Percentiles rank a stretch among this genome's conserved stretches.
These are phyloP conservation scores for Timema podura DNA, from an alignment of 2,888 invertebrate genomes.

Conservation along the genomic window DNA sequence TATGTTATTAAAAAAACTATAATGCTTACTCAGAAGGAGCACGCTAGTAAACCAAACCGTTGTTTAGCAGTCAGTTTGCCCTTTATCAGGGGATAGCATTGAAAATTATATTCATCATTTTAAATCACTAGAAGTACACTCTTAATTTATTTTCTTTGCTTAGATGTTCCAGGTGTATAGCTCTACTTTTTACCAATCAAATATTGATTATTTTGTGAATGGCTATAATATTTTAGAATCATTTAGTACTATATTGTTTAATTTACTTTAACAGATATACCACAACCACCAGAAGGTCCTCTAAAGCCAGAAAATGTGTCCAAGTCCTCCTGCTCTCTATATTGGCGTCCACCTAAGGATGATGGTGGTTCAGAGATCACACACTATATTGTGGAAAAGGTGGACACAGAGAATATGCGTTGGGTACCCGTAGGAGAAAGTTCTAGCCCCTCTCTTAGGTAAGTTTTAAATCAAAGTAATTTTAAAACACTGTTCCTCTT, in stretches of 20 bases:
- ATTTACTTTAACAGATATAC: conserved; percentile 56
- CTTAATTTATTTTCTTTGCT: too few species aligned
- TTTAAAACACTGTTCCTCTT: too few species aligned
- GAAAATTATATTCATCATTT: too few species aligned
- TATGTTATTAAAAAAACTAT: too few species aligned
- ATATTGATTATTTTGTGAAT: conserved; percentile 24
- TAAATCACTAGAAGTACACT: too few species aligned
- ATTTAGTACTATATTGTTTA: too few species aligned
- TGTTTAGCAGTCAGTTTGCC: too few species aligned
- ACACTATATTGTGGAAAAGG: conserved; percentile 92
- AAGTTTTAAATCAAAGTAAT: conserved; percentile 13
- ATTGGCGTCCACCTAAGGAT: conserved; percentile 89
- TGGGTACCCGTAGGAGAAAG: conserved; percentile 95
- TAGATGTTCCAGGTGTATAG: not conserved
- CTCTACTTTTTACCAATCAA: not conserved
- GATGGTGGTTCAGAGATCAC: conserved; percentile 90
- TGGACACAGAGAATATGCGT: conserved; percentile 92
- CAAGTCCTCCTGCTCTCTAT: conserved; percentile 76
- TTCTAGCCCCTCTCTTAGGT: conserved; percentile 64
- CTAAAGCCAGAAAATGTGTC: conserved; percentile 81
- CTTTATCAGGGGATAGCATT: too few species aligned
- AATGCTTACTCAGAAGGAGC: too few species aligned
- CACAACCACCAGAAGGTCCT: conserved; percentile 88
- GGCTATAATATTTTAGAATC: too few species aligned
- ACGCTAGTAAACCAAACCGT: too few species aligned